These are phyloP conservation scores for Schizopygopsis malacanthus DNA, from an alignment of 2,797 vertebrate species.

Conservation along the genomic window DNA sequence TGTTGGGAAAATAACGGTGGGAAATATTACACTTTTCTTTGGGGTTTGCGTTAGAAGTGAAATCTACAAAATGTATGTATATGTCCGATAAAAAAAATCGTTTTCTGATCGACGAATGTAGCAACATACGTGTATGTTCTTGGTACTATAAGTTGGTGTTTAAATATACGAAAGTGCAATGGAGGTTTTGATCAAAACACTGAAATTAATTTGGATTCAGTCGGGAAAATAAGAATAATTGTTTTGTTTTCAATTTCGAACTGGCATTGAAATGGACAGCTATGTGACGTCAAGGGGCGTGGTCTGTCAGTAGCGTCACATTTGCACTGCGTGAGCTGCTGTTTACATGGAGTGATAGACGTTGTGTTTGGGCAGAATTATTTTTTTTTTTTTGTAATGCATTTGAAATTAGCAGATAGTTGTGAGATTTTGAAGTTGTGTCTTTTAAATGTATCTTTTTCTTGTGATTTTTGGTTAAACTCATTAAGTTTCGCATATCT, in stretches of 20 bases:
- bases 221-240: too few species aligned
- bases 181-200: background rate
- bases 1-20: conserved; percentile 9
- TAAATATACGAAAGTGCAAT: background rate
- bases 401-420: background rate
- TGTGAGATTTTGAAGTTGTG: background rate
- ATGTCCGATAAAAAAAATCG: background rate
- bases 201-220: background rate
- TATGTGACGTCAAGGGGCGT: conserved; percentile 52
- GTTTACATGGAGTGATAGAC: background rate
- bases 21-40: background rate
- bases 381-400: background rate
- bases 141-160: background rate
- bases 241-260: conserved; percentile 36
- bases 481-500: too few species aligned
- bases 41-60: background rate
- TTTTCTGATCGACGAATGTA: background rate
- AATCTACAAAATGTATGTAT: background rate
- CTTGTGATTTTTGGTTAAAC: too few species aligned
- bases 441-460: too few species aligned
- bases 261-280: conserved; percentile 49
- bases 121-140: background rate
- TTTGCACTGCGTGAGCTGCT: conserved; percentile 9
- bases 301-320: conserved; percentile 21
- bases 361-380: background rate